Evolutionary conservation across 2,888 invertebrate species (phyloP).

Genomic region (Noctua comes): DNA sequence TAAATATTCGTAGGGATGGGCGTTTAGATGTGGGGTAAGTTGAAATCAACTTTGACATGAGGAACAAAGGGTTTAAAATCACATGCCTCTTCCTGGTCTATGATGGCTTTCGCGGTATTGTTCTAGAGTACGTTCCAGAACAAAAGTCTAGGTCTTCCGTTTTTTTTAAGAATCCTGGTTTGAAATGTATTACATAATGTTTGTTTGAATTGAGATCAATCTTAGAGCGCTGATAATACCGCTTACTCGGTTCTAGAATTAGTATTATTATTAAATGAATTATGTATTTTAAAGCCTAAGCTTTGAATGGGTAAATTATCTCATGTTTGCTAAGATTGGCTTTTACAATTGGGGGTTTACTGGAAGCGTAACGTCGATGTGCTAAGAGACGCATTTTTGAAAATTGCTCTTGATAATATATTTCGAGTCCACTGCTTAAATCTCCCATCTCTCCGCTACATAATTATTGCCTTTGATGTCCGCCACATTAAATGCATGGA

Average conservation of each 20-base stretch:
- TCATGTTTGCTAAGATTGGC: background rate
- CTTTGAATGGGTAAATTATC: background rate
- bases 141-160: background rate
- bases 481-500: constrained; percentile 37
- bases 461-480: constrained; percentile 59
- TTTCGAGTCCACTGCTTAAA: constrained; percentile 24
- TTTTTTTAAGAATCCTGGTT: background rate
- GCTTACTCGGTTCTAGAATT: background rate
- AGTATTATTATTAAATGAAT: too few species aligned
- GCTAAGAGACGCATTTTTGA: background rate
- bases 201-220: background rate
- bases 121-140: background rate
- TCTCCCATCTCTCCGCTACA: constrained; percentile 33
- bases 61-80: background rate
- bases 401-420: background rate
- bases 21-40: constrained; percentile 9
- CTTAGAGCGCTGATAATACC: background rate
- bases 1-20: constrained; percentile 55
- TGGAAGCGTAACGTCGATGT: background rate
- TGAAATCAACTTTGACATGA: constrained; percentile 14
- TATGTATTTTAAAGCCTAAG: too few species aligned
- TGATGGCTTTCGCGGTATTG: background rate
- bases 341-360: background rate
- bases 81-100: background rate
- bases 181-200: background rate